Conservation (phyloP, 2,888 invertebrate species). For the Heliconius ismenius region DNA sequence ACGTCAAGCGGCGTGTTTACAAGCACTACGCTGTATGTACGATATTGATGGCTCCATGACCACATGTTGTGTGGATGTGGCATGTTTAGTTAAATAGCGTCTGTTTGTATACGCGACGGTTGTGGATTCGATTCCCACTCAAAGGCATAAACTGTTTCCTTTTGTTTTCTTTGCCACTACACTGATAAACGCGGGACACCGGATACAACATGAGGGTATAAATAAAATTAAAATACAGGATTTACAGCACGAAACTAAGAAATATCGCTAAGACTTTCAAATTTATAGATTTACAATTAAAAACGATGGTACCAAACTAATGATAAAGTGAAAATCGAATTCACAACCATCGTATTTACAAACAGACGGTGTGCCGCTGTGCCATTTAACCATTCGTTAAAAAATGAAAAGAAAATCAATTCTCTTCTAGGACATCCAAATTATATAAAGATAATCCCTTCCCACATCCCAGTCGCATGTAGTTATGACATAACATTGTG, state of each 20-base stretch:
- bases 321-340: background rate
- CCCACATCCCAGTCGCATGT: slow-evolving; percentile 17
- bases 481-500: slow-evolving; percentile 31
- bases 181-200: too few species aligned
- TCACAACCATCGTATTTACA: background rate
- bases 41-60: slow-evolving; percentile 43
- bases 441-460: slow-evolving; percentile 10
- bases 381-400: too few species aligned
- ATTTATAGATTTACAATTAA: too few species aligned
- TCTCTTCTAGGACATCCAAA: background rate
- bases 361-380: background rate
- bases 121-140: background rate
- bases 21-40: slow-evolving; percentile 48
- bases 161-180: too few species aligned
- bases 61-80: slow-evolving; percentile 35
- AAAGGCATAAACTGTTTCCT: too few species aligned
- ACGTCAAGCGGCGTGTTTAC: slow-evolving; percentile 51
- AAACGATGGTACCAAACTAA: too few species aligned
- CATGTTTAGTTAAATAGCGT: slow-evolving; percentile 14
- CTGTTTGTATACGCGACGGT: background rate
- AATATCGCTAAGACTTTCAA: too few species aligned
- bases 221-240: too few species aligned
- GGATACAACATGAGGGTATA: too few species aligned
- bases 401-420: background rate
- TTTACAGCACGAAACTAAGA: too few species aligned